phyloP scores from a whole-genome alignment of 2,888 invertebrate species.

The Steromphala cineraria region DNA sequence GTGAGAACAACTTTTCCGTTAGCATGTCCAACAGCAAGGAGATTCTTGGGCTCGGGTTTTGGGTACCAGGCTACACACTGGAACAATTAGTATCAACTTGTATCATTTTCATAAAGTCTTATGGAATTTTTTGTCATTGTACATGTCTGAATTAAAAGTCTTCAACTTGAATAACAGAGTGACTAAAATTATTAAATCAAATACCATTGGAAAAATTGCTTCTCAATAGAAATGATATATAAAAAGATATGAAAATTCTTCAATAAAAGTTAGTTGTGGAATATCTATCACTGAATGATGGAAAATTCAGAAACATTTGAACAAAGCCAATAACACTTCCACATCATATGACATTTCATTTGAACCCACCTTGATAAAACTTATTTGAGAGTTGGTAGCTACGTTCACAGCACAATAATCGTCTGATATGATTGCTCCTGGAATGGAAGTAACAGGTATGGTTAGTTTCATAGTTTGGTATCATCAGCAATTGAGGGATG shows the following conservation, averaged over 20 bases:
- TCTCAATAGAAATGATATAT: no score
- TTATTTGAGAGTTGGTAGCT: conserved; percentile 84
- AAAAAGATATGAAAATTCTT: no score
- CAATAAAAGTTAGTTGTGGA: no score
- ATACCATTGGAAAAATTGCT: no score
- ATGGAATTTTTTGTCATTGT: not conserved
- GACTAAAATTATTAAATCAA: no score
- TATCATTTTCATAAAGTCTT: not conserved
- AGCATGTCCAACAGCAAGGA: conserved; percentile 90
- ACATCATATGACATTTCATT: no score
- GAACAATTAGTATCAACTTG: not conserved
- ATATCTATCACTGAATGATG: no score
- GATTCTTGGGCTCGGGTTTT: conserved; percentile 84
- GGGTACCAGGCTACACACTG: conserved; percentile 90
- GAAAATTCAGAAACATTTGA: not conserved
- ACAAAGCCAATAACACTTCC: not conserved
- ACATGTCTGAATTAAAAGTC: not conserved
- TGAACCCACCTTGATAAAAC: conserved; percentile 81
- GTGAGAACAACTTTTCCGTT: conserved; percentile 91
- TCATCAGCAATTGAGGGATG: no score
- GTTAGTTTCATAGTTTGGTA: no score
- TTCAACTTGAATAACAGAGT: not conserved
- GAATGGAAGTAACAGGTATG: not conserved
- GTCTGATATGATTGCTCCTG: conserved; percentile 79
- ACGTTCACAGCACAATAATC: conserved; percentile 83